A percentile compares a stretch with the other conserved stretches of the same genome.
Evolutionary conservation across 2,797 vertebrate species (phyloP).

Genomic region (Tiaroga cobitis): DNA sequence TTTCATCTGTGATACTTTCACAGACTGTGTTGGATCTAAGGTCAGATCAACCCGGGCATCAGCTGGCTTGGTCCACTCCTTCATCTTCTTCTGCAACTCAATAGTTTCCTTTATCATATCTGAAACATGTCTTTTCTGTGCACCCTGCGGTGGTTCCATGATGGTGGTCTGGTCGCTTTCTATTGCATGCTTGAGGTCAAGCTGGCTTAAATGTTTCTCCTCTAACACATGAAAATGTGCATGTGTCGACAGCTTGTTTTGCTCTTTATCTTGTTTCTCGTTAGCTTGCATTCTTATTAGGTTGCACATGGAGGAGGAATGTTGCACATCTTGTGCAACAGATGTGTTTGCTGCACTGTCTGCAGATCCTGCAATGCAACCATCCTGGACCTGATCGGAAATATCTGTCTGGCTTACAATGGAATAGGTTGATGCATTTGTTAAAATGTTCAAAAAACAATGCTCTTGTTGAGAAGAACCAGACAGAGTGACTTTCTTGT

Average conservation of each 20-base stretch:
- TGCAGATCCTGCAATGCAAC: conserved; percentile 20
- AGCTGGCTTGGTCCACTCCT: conserved; percentile 72
- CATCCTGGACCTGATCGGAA: conserved; percentile 48
- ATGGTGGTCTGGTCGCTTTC: conserved; percentile 50
- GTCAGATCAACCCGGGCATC: conserved; percentile 69
- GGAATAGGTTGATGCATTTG: conserved; percentile 38
- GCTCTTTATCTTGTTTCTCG: conserved; percentile 49
- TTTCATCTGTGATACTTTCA: conserved; percentile 83
- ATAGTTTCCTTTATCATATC: conserved; percentile 80
- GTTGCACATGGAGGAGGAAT: conserved; percentile 25
- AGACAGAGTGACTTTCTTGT: conserved; percentile 15
- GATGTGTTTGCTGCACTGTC: conserved; percentile 43
- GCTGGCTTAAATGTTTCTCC: conserved; percentile 45
- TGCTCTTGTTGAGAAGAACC: conserved; percentile 23
- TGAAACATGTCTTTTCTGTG: conserved; percentile 73
- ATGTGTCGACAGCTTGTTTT: conserved; percentile 36
- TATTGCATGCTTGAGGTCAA: conserved; percentile 47
- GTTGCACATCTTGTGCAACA: conserved; percentile 25
- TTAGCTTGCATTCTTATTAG: conserved; percentile 39
- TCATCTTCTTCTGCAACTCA: conserved; percentile 78
- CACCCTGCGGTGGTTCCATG: conserved; percentile 61
- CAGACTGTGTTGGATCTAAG: conserved; percentile 70
- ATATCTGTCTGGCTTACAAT: conserved; percentile 37
- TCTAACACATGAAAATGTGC: conserved; percentile 33
- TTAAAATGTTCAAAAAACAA: conserved; percentile 20